Evolutionary conservation across 1,140 invertebrate genomes (phyloP), one percentile per base, ranked within the genome.

Genomic region (Alviniconcha marisindica): DNA sequence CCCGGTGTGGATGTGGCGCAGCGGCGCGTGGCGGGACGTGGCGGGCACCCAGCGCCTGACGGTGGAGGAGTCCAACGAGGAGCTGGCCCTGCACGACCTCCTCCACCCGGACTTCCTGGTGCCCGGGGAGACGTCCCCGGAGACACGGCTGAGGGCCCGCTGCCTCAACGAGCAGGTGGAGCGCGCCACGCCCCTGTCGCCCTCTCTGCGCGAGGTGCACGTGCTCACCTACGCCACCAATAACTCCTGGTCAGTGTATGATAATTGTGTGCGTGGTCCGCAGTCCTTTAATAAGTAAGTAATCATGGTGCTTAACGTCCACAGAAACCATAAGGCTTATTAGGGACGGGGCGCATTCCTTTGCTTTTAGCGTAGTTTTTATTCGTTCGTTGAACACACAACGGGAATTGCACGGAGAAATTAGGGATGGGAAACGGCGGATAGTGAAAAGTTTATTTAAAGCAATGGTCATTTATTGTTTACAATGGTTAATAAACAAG

Each of bases 161-260:
- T 77, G 69, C 40, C 44, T 56, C 4, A 42, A 73, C 36, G 36
- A n/a, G 36, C 42, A 31, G 51, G 31, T 63, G 28, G 73, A 77
- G 54, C 38, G 51, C n/a, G 24, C 71, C 14, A 73, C 36, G 28
- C 18, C 78, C 40, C 24, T 38, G 33, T 48, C 54, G n/a, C 18
- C 14, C 1, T 42, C 69, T 2, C 51, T 74, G 10, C 54, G 33
- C 31, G 71, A 74, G 48, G 48, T 56, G 36, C 69, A 82, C 73
- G 54, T 82, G 51, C 73, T 82, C 7, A 82, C 81, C n/a, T 76
- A 56, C 54, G 71, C 71, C 42, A 82, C 81, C n/a, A 82, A 82
- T 28, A 33, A 63, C 54, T 56, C 42, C n/a, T 82, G 81, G 81
- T 82, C 7, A 54, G 73, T 76, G n/a, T n/a, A n/a, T n/a, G n/a